Evolutionary conservation across 2,113 vertebrate genomes (phyloP), one percentile per base, ranked within the genome.

Genomic region (Calypte anna): DNA sequence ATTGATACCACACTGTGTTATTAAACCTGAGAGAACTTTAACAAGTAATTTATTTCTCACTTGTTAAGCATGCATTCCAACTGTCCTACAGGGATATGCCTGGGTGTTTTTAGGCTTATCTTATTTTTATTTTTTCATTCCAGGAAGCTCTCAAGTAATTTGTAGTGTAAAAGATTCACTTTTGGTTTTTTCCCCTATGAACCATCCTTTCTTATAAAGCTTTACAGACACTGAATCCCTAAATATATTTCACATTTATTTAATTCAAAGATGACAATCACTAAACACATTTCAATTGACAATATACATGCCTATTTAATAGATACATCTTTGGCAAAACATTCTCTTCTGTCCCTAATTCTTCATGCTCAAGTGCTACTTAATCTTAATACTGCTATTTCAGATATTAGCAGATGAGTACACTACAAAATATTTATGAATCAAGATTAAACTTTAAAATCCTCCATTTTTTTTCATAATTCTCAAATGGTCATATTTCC

Each of bases 11-110:
- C 86, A 95, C 93, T 97, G 95, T 72, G 95, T 96, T 96, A 97
- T 96, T 97, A 96, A 97, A 95, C 92, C 91, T 93, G 92, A 94
- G 96, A 96, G 95, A 94, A 97, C 90, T 96, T 96, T 86, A 94
- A 96, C 91, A 83, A 86, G 90, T 91, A 94, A 96, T 95, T 96
- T 97, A 93, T 87, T 91, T 93, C 92, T 96, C 78, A 95, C 66
- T 95, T 90, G 79, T 90, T 96, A 93, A 85, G 57, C 88, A 82
- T 73, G 80, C 88, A 92, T 86, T 94, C 72, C 81, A 93, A 91
- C 91, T 94, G 90, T 96, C 77, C 92, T 95, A 86, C 48, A 86
- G 85, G 90, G 91, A 94, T 46, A 68, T 59, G 55, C 28, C 85
- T 88, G 38, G 90, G 95, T 90, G 78, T 81, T 93, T 93, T 91